Evolutionary conservation across 1,140 invertebrate species (phyloP).

Genomic region (Sitobion miscanthi): DNA sequence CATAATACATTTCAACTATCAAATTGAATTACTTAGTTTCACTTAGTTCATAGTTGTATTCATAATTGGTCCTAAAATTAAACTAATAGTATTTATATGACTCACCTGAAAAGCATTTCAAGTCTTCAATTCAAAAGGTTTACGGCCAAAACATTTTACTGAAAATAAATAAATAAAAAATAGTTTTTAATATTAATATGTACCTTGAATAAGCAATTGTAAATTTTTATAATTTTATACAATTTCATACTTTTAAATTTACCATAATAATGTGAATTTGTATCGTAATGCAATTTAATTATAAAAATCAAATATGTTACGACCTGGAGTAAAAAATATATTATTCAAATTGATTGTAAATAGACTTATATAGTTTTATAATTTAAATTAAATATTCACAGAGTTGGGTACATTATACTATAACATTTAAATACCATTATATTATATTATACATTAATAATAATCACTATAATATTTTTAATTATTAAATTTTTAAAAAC

Average conservation of each 20-base stretch:
- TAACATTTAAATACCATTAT: too few relatives aligned
- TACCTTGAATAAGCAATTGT: neutral
- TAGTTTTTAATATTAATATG: neutral
- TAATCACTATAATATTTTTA: too few relatives aligned
- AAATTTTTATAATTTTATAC: neutral
- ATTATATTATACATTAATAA: too few relatives aligned
- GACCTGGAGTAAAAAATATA: neutral
- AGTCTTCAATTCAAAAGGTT: neutral
- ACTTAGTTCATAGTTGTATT: neutral
- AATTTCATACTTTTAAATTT: neutral
- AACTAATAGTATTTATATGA: neutral
- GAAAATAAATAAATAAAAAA: neutral
- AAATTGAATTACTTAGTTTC: neutral
- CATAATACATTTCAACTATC: neutral
- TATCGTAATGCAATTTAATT: neutral
- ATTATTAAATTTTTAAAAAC: neutral
- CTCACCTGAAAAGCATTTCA: neutral
- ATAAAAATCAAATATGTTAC: neutral
- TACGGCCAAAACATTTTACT: neutral
- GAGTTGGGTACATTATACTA: neutral
- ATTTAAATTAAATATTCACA: neutral
- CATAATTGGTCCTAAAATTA: neutral
- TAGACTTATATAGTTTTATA: neutral
- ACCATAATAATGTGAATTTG: neutral
- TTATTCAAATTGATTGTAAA: neutral